Base-by-base conservation (phyloP, 2,888 invertebrate species). In the Siphlonurus alternatus region DNA sequence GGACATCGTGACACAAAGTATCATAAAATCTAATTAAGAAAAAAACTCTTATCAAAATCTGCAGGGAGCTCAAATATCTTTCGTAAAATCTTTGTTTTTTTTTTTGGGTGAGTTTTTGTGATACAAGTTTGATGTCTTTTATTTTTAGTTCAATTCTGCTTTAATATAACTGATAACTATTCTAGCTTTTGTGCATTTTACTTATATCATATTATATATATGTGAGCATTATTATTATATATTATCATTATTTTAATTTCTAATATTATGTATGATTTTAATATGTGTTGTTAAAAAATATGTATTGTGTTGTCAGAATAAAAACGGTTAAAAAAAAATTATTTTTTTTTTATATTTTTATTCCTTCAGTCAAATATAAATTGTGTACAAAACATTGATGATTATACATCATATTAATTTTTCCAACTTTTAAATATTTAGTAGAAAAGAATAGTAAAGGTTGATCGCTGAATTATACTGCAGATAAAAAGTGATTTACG, bases 41-140 rank as follows among this genome's bases (percentile, higher is more conserved):
- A 38, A 38, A 38, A 38, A 38, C 5, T 38, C 15, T 38, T 38
- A 56, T 22, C 22, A 22, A 56, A 38, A 38, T 18, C 10, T 10
- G 53, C 56, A 56, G 56, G 56, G 56, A 56, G 56, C 56, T 56
- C 56, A 56, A 56, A 56, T 56, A 56, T 56, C 56, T 56, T n/a
- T 22, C n/a, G 19, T 10, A 10, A 51, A 51, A 22, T 10, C 19
- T 56, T 56, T 7, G n/a, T n/a, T 56, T 56, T 22, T n/a, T 22
- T n/a, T 20, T 56, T 56, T 56, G 56, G 7, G 56, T 56, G 56
- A n/a, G 56, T 56, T 56, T 56, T 38, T 38, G 38, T 38, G 38
- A 38, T 38, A 38, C 38, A 5, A 10, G 38, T 5, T 38, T 38
- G 38, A 38, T 38, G 38, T 10, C 38, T 38, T 38, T 38, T 10